These are phyloP conservation scores for Calycopis cecrops DNA, from an alignment of 1,140 invertebrate species.

Conservation along the genomic window DNA sequence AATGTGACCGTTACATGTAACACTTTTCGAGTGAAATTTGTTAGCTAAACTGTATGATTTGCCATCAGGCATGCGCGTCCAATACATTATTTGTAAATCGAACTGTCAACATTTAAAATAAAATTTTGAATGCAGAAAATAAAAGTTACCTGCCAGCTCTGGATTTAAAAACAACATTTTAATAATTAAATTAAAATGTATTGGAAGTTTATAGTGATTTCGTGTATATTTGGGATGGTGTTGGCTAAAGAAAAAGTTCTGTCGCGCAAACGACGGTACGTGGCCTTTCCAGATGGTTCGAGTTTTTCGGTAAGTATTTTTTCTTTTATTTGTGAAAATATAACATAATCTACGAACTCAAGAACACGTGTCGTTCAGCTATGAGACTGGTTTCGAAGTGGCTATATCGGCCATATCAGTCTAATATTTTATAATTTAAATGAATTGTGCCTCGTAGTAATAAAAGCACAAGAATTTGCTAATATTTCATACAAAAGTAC, in stretches of 20 bases:
- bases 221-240: conserved; percentile 11
- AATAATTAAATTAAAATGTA: background rate
- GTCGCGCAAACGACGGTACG: conserved; percentile 78
- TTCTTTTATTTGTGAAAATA: conserved; percentile 1
- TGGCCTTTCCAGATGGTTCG: conserved; percentile 83
- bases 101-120: too few relatives aligned
- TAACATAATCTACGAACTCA: background rate
- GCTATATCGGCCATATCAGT: too few relatives aligned
- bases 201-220: conserved; percentile 13
- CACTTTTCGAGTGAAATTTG: conserved; percentile 10
- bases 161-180: too few relatives aligned
- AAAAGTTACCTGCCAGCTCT: too few relatives aligned
- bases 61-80: background rate
- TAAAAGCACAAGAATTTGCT: too few relatives aligned
- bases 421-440: too few relatives aligned
- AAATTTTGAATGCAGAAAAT: too few relatives aligned
- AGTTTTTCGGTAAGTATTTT: conserved; percentile 80
- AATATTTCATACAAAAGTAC: too few relatives aligned
- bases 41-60: conserved; percentile 17
- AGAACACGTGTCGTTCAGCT: too few relatives aligned
- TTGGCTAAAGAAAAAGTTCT: conserved; percentile 37
- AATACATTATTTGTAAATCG: too few relatives aligned
- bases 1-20: conserved; percentile 23
- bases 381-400: too few relatives aligned
- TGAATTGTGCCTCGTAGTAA: too few relatives aligned